Base-by-base conservation (phyloP, 2,797 vertebrate genomes). In the Champsocephalus esox region DNA sequence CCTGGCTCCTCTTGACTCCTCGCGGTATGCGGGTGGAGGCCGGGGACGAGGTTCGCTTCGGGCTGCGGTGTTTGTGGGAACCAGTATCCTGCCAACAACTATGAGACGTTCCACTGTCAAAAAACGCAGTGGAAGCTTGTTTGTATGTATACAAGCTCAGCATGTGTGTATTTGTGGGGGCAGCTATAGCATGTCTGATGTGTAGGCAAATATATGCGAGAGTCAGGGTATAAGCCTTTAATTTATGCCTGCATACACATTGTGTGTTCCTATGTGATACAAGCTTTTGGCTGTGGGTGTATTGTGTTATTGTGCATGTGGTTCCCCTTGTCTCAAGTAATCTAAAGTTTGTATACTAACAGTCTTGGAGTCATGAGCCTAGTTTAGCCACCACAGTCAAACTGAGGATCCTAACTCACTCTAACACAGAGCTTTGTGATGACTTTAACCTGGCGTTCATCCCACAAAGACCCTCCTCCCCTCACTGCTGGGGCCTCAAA, bases 1-100 rank as follows among this genome's bases (percentile, higher is more conserved):
- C 60, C 56, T 82, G 88, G 84, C 86, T 90, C 78, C 71, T 80
- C 77, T 73, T 66, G 72, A 88, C 73, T 85, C 63, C 17, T 77
- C 55, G 10, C 5, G 57, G 73, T 81, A 67, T 82, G 78, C 3
- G n/a, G 63, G 78, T 57, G 59, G 73, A 79, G 77, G 80, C 72
- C 21, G 41, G 54, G 58, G 81, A 58, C 9, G 59, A 64, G 60
- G 62, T 46, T 74, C 55, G 50, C 67, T 70, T 65, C 3, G 13
- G 51, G 51, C 68, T 65, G 45, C 19, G 19, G 60, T 16, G 78
- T 72, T 81, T 88, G 83, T 83, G 83, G 82, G 85, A 88, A 81
- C 57, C 45, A 16, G 21, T 63, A 17, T 45, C 34, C 67, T 68
- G 84, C 78, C 80, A 85, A 70, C 52, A 76, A 73, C 67, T 67